phyloP scores from a whole-genome alignment of 2,113 vertebrate species.

The Clinocottus analis region DNA sequence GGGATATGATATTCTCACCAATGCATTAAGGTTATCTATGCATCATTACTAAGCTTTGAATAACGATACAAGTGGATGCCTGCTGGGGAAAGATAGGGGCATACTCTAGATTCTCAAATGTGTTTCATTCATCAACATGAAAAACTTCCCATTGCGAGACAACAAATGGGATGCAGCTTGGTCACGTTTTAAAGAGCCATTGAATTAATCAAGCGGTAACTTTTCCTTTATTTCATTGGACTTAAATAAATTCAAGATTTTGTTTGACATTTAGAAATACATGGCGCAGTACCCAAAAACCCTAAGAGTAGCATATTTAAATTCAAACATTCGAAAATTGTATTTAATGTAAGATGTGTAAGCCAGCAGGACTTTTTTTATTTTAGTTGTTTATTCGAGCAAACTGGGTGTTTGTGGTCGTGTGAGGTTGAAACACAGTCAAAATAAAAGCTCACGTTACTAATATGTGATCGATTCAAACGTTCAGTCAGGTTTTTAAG shows the following conservation, averaged over 20 bases:
- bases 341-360: not conserved
- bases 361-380: not conserved
- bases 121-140: constrained; percentile 45
- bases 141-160: constrained; percentile 28
- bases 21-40: constrained; percentile 55
- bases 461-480: not conserved
- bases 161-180: constrained; percentile 22
- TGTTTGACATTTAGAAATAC: not conserved
- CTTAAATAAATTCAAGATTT: not conserved
- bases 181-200: constrained; percentile 10
- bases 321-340: not conserved
- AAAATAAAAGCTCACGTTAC: not conserved
- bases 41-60: constrained; percentile 63
- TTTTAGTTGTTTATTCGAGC: too few relatives aligned
- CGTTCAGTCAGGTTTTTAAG: not conserved
- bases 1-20: constrained; percentile 47
- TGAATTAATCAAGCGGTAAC: constrained; percentile 6
- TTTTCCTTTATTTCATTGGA: not conserved
- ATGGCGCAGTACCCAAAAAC: not conserved
- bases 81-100: constrained; percentile 48
- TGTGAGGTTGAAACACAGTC: not conserved
- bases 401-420: too few relatives aligned
- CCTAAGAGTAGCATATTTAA: not conserved
- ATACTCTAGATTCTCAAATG: constrained; percentile 32
- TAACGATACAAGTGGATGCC: constrained; percentile 33